These are phyloP conservation scores for Drosophila pegasa DNA, from an alignment of 2,888 invertebrate genomes.

Conservation along the genomic window DNA sequence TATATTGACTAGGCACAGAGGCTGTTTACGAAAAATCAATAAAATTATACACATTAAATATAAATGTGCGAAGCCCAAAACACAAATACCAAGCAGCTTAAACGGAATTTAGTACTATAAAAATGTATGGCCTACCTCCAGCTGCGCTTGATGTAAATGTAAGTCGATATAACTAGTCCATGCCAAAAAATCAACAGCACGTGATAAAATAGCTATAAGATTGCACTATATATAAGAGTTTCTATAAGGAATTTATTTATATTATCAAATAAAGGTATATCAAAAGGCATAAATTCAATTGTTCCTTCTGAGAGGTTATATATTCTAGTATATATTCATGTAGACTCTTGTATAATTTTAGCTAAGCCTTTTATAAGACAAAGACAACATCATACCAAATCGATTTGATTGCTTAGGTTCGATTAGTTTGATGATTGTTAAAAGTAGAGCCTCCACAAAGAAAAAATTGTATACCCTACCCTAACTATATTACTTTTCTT, in stretches of 20 bases:
- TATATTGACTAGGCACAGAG: neutral
- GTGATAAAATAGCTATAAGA: neutral
- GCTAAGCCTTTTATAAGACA: neutral
- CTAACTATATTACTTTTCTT: no score
- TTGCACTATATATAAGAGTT: neutral
- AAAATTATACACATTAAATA: conserved; percentile 33
- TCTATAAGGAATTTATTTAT: neutral
- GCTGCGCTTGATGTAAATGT: conserved; percentile 62
- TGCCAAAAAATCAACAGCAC: neutral
- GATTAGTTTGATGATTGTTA: neutral
- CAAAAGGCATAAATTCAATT: neutral
- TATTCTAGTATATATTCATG: neutral
- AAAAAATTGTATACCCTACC: neutral
- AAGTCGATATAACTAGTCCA: conserved; percentile 50
- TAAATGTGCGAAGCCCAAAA: conserved; percentile 32
- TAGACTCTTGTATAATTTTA: neutral
- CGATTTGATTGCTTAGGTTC: neutral
- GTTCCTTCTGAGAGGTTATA: neutral
- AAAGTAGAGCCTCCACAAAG: no score
- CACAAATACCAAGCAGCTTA: conserved; percentile 19
- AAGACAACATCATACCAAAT: neutral
- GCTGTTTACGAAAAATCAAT: conserved; percentile 48
- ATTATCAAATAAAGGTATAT: neutral
- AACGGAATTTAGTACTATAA: conserved; percentile 18
- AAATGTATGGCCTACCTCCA: conserved; percentile 66